phyloP scores from a whole-genome alignment of 2,797 vertebrate species.

The Diglossa cyanea region DNA sequence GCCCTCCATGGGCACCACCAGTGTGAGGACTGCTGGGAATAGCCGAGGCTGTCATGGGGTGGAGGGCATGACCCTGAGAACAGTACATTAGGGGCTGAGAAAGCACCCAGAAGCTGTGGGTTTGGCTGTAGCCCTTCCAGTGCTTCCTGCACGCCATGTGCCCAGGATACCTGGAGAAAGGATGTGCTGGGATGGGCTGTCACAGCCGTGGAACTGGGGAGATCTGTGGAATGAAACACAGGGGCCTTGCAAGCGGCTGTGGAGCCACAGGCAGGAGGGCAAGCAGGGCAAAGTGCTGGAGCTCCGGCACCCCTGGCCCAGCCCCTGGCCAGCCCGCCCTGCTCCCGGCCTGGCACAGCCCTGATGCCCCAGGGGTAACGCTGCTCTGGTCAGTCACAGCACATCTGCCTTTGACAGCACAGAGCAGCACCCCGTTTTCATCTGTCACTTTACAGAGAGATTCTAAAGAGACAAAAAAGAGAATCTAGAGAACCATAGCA shows the following conservation, averaged over 20 bases:
- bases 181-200: neutral
- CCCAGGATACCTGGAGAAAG: neutral
- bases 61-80: neutral
- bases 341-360: neutral
- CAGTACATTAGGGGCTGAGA: accelerated
- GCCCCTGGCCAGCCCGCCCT: no score
- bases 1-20: neutral
- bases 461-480: neutral
- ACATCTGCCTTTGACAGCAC: neutral
- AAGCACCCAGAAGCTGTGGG: neutral
- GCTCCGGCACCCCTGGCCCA: no score
- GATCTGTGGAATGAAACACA: neutral
- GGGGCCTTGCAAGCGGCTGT: neutral
- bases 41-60: neutral
- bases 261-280: neutral
- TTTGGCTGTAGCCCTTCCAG: neutral
- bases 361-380: neutral
- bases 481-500: neutral
- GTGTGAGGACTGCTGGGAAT: neutral
- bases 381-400: neutral
- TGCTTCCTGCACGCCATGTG: accelerated
- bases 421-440: neutral
- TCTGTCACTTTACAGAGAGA: no score
- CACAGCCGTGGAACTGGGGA: neutral
- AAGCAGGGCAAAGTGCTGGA: neutral